phyloP scores from a whole-genome alignment of 2,113 vertebrate genomes.

The Pedetes capensis region DNA sequence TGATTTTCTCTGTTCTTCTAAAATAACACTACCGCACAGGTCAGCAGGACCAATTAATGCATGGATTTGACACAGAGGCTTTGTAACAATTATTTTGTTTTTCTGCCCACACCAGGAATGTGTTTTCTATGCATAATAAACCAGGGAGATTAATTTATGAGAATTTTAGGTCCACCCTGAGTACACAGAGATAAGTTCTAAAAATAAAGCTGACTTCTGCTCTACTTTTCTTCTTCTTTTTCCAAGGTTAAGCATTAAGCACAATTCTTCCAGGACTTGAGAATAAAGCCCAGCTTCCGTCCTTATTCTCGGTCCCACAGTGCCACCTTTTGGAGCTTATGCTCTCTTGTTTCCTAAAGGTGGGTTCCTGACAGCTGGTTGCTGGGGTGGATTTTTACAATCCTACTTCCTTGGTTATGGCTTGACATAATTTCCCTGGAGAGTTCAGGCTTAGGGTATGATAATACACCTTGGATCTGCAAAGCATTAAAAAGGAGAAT shows the following conservation, averaged over 20 bases:
- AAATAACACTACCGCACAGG: constrained; percentile 44
- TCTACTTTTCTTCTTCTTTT: not conserved
- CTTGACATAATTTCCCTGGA: constrained; percentile 72
- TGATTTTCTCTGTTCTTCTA: not conserved
- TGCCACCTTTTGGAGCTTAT: constrained; percentile 76
- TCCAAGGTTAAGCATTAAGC: not conserved
- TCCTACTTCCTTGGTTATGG: constrained; percentile 67
- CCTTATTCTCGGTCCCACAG: constrained; percentile 46
- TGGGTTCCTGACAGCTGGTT: constrained; percentile 29
- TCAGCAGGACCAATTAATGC: constrained; percentile 58
- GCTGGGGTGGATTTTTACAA: constrained; percentile 49
- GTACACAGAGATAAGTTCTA: constrained; percentile 73
- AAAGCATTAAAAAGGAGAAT: constrained; percentile 81
- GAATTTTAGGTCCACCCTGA: constrained; percentile 58
- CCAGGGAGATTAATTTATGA: constrained; percentile 66
- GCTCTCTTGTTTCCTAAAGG: not conserved
- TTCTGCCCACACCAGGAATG: constrained; percentile 59
- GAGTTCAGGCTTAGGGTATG: constrained; percentile 81
- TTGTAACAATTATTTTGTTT: constrained; percentile 60
- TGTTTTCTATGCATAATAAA: constrained; percentile 52
- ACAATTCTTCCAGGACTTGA: not conserved
- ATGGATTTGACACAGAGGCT: not conserved
- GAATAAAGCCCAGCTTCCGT: rapidly evolving
- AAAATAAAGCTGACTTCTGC: not conserved
- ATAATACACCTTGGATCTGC: constrained; percentile 82